phyloP scores from a whole-genome alignment of 2,797 vertebrate species.

The Spinibarbus caldwelli region DNA sequence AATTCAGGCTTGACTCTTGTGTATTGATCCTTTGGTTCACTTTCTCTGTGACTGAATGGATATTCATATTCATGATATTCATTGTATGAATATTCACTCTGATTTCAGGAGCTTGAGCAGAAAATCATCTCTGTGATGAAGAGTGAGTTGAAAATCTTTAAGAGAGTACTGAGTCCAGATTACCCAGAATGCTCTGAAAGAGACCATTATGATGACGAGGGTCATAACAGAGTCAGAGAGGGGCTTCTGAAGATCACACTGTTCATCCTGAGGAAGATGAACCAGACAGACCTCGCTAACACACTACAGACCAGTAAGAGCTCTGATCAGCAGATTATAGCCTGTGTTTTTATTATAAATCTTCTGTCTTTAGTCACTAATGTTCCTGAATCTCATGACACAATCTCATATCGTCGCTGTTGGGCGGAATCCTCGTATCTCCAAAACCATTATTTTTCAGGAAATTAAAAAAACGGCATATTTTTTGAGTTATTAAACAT shows the following conservation, averaged over 20 bases:
- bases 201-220: background rate
- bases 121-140: background rate
- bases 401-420: background rate
- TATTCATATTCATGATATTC: no score
- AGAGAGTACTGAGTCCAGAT: background rate
- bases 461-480: no score
- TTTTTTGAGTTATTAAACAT: no score
- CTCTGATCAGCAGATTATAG: background rate
- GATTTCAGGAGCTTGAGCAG: background rate
- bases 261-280: background rate
- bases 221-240: background rate
- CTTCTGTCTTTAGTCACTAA: background rate
- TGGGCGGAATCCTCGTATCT: no score
- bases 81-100: background rate
- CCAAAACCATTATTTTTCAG: no score
- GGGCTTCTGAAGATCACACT: background rate
- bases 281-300: background rate
- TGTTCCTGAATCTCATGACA: background rate
- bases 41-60: background rate
- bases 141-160: background rate
- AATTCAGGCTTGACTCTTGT: no score
- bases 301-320: conserved; percentile 1
- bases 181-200: background rate
- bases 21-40: no score
- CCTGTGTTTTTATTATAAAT: background rate